phyloP scores from a whole-genome alignment of 2,888 invertebrate species.

The Disparrhopalites patrizii region DNA sequence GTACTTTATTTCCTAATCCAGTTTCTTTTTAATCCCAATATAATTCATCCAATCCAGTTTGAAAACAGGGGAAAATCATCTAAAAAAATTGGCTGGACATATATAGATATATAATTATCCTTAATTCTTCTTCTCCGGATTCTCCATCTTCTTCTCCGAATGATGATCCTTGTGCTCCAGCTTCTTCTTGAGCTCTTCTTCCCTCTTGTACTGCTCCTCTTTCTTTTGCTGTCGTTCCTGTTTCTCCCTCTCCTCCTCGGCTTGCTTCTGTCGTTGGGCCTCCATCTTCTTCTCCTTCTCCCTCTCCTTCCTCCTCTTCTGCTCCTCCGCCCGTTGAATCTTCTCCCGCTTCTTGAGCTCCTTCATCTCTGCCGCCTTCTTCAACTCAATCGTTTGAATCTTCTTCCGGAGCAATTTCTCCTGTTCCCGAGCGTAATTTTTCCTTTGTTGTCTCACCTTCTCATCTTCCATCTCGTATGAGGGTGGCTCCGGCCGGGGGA shows the following conservation, averaged over 20 bases:
- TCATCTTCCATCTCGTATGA: not conserved
- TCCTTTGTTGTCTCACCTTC: not conserved
- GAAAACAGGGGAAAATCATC: too few relatives aligned
- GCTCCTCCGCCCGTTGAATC: not conserved
- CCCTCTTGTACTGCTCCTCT: not conserved
- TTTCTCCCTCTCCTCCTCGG: not conserved
- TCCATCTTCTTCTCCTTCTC: not conserved
- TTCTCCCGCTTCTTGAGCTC: not conserved
- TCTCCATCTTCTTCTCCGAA: too few relatives aligned
- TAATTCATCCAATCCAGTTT: too few relatives aligned
- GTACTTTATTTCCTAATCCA: too few relatives aligned
- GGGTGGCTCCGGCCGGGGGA: not conserved
- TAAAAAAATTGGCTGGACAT: too few relatives aligned
- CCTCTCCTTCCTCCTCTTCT: not conserved
- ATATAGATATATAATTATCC: too few relatives aligned
- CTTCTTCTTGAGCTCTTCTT: not conserved
- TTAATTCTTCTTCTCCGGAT: too few relatives aligned
- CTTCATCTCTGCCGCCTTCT: not conserved
- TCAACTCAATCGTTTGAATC: not conserved
- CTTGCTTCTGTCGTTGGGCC: not conserved
- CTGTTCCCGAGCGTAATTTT: not conserved
- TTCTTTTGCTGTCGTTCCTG: not conserved
- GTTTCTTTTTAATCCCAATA: too few relatives aligned
- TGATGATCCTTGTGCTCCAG: too few relatives aligned
- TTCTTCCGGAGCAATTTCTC: not conserved